These are phyloP conservation scores for Drosophila sulfurigaster DNA, from an alignment of 1,140 invertebrate genomes.

Conservation along the genomic window DNA sequence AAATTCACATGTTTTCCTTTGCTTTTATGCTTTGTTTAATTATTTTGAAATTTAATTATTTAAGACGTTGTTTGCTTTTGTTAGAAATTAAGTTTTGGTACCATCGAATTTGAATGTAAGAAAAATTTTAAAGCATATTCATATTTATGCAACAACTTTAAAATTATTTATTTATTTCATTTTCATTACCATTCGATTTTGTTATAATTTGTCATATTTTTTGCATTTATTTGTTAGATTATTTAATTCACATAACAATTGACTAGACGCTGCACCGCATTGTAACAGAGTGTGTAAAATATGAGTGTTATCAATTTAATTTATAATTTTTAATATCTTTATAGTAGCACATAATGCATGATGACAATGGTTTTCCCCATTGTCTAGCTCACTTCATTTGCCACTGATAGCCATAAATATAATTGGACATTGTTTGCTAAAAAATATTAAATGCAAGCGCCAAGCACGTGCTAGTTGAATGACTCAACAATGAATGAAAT, in stretches of 20 bases:
- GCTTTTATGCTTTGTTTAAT: too few species aligned
- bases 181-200: neutral
- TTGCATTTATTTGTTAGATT: neutral
- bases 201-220: neutral
- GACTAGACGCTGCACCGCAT: neutral
- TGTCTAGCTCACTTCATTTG: slow-evolving; percentile 19
- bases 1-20: too few species aligned
- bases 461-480: neutral
- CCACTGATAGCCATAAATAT: slow-evolving; percentile 57
- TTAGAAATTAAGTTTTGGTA: too few species aligned
- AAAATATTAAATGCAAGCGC: slow-evolving; percentile 1
- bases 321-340: slow-evolving; percentile 32
- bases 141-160: too few species aligned
- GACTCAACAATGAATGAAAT: neutral
- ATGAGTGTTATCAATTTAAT: slow-evolving; percentile 42
- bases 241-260: neutral
- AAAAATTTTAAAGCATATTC: too few species aligned
- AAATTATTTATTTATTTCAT: too few species aligned
- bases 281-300: neutral
- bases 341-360: slow-evolving; percentile 11
- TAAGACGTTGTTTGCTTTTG: too few species aligned
- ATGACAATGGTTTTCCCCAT: slow-evolving; percentile 10
- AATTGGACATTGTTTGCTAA: slow-evolving; percentile 23
- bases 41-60: too few species aligned
- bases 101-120: too few species aligned